Evolutionary conservation across 2,888 invertebrate species (phyloP), one percentile per base, ranked within the genome.

Genomic region (Orthosia incerta): DNA sequence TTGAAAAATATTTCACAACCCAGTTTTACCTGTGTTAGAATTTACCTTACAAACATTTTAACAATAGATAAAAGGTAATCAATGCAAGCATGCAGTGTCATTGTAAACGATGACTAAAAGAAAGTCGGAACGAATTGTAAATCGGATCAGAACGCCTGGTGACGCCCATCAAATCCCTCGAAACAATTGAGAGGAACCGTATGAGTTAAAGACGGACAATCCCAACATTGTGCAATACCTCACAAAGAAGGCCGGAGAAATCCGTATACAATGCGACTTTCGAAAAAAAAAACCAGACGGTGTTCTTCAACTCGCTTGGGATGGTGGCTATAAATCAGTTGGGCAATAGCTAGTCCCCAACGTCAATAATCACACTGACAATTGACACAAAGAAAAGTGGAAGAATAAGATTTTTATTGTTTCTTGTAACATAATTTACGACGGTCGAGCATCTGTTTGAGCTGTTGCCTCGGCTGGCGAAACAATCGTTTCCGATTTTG

Each of bases 91-190:
- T 85, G 84, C 85, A 84, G 73, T 83, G 76, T 90, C 87, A 92
- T 94, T 93, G 93, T 94, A 88, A 83, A 85, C 76, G 61, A 85
- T 85, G 79, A 83, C 83, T 90, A 90, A 93, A 94, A 93, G 94
- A 95, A 94, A 94, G 93, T 93, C 91, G 94, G 93, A 95, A 95
- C 95, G 93, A 96, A 95, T 96, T 92, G 92, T 93, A 94, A 95
- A 95, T 94, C 92, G 91, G 93, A 95, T 94, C 93, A 94, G 87
- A 90, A 86, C 89, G 88, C 88, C 90, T 89, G 91, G 93, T 89
- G 93, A 93, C 95, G 94, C 95, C 95, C 93, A 94, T 92, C 92
- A 89, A 90, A 90, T 90, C 87, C 88, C 86, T 89, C 93, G 92
- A 95, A 95, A 96, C 95, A 96, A 95, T 95, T 89, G 92, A 89